Conservation (phyloP, 2,888 invertebrate genomes). For the Philonicus albiceps region DNA sequence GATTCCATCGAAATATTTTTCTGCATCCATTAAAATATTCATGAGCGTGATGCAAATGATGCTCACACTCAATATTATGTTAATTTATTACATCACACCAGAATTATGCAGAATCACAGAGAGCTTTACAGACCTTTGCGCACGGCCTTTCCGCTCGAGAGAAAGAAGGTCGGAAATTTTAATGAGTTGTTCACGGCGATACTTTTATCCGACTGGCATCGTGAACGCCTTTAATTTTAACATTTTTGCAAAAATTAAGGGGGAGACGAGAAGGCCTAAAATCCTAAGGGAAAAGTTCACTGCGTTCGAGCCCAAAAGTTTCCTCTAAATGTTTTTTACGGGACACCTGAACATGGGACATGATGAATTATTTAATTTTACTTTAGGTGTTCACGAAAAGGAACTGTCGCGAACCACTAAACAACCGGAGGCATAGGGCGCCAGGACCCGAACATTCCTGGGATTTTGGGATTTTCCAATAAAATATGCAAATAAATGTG, state of each 20-base stretch:
- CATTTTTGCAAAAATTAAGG: not conserved
- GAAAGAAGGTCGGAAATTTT: not conserved
- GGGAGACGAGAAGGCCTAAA: not conserved
- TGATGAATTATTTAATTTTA: not conserved
- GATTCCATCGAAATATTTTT: not conserved
- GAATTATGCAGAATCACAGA: not conserved
- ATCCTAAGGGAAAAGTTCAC: not conserved
- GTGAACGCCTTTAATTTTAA: conserved; percentile 9
- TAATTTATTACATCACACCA: conserved; percentile 11
- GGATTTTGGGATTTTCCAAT: not conserved
- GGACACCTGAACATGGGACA: not conserved
- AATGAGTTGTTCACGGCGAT: not conserved
- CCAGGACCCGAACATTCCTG: not conserved
- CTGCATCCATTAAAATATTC: conserved; percentile 5
- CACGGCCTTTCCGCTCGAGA: not conserved
- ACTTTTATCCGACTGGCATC: not conserved
- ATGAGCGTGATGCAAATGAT: not conserved
- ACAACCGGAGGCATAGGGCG: not conserved
- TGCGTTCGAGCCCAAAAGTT: not conserved
- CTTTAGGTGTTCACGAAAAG: not conserved
- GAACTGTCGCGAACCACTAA: not conserved
- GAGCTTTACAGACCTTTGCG: not conserved
- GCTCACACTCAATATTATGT: conserved; percentile 17
- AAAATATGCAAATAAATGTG: not conserved
- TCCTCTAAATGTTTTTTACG: not conserved